Conservation (phyloP, 2,888 invertebrate species). For the Andrena bucephala region DNA sequence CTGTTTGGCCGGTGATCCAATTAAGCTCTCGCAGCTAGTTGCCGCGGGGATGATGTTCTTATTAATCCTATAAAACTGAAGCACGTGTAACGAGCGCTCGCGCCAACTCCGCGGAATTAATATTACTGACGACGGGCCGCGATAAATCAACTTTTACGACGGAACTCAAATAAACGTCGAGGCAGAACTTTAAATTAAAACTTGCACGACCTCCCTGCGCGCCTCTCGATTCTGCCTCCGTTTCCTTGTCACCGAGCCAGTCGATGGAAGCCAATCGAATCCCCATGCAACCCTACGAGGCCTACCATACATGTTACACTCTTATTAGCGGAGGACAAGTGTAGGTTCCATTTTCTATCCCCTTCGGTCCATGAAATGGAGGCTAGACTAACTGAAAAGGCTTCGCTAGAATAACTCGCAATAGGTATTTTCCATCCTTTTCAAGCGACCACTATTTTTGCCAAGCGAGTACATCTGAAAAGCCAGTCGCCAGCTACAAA, state of each 20-base stretch:
- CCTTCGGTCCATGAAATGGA: too few relatives aligned
- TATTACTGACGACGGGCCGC: conserved; percentile 68
- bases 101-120: conserved; percentile 66
- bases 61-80: conserved; percentile 70
- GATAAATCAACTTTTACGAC: conserved; percentile 75
- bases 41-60: conserved; percentile 56
- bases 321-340: too few relatives aligned
- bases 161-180: conserved; percentile 69
- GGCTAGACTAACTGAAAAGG: too few relatives aligned
- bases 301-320: too few relatives aligned
- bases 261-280: neutral
- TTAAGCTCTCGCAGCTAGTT: conserved; percentile 58
- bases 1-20: conserved; percentile 58
- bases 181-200: conserved; percentile 70
- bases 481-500: too few relatives aligned
- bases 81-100: conserved; percentile 68
- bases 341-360: too few relatives aligned
- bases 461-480: too few relatives aligned
- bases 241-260: neutral
- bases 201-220: conserved; percentile 44
- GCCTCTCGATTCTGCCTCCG: conserved; percentile 17
- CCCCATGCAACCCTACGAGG: too few relatives aligned
- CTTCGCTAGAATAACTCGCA: too few relatives aligned
- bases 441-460: too few relatives aligned
- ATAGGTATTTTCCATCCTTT: too few relatives aligned